Conservation (phyloP, 2,113 vertebrate genomes). For the Myiozetetes cayanensis region DNA sequence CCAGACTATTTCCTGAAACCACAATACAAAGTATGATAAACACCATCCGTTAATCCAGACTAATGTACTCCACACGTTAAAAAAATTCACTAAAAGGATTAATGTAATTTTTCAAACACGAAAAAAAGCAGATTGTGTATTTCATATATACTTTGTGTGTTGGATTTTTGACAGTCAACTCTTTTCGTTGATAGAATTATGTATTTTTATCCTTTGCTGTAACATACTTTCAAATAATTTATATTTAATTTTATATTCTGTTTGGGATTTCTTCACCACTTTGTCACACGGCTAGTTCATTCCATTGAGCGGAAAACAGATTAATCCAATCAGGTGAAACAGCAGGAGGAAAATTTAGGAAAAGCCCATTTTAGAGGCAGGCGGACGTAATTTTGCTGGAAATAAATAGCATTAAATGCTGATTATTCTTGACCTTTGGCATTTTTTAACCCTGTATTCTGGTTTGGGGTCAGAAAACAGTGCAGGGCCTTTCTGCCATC, state of each 20-base stretch:
- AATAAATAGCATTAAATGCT: not conserved
- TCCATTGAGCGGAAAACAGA: conserved; percentile 38
- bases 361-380: conserved; percentile 15
- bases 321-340: conserved; percentile 62
- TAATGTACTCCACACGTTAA: conserved; percentile 70
- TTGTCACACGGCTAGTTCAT: conserved; percentile 30
- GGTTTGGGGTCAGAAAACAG: not conserved
- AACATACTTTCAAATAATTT: conserved; percentile 59
- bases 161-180: conserved; percentile 55
- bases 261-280: conserved; percentile 52
- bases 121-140: conserved; percentile 51
- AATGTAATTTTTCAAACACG: conserved; percentile 66
- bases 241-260: conserved; percentile 60
- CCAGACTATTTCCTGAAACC: conserved; percentile 81
- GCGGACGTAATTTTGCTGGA: not conserved
- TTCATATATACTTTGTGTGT: conserved; percentile 31
- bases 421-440: not conserved
- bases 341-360: not conserved
- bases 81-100: conserved; percentile 70
- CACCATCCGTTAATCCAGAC: conserved; percentile 69
- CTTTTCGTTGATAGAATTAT: conserved; percentile 44
- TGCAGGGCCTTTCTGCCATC: not conserved
- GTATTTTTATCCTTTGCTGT: conserved; percentile 44
- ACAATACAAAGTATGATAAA: conserved; percentile 76
- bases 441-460: not conserved